phyloP scores from a whole-genome alignment of 2,113 vertebrate genomes.

The Prochilodus magdalenae region DNA sequence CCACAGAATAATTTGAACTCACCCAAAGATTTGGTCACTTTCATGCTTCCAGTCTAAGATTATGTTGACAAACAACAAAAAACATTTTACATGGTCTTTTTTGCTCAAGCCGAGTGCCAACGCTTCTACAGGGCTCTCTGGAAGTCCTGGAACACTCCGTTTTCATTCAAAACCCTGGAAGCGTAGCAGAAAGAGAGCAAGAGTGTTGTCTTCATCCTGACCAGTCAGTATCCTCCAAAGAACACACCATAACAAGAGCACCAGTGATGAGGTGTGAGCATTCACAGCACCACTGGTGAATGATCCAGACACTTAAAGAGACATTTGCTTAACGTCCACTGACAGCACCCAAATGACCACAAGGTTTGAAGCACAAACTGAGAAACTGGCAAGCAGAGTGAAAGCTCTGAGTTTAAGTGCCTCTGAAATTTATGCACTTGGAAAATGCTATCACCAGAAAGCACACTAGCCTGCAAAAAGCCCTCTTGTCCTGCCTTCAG shows the following conservation, averaged over 20 bases:
- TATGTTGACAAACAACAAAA: too few species aligned
- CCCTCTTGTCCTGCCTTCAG: slow-evolving; percentile 11
- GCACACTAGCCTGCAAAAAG: background rate
- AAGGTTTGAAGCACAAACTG: background rate
- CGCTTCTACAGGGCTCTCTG: too few species aligned
- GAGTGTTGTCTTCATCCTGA: background rate
- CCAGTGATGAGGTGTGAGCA: background rate
- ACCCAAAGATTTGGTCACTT: too few species aligned
- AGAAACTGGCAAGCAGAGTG: background rate
- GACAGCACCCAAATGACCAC: background rate
- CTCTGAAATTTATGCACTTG: slow-evolving; percentile 1
- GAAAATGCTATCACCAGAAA: background rate
- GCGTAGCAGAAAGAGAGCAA: background rate
- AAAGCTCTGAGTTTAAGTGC: background rate
- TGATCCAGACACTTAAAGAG: background rate
- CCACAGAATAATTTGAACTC: too few species aligned
- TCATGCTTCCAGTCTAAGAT: too few species aligned
- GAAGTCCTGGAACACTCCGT: background rate
- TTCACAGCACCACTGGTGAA: background rate
- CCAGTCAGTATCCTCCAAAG: background rate
- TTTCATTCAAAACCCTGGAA: background rate
- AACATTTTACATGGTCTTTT: too few species aligned
- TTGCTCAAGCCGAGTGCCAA: too few species aligned
- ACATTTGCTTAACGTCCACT: background rate
- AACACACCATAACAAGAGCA: background rate